Evolutionary conservation across 2,113 vertebrate species (phyloP).

Genomic region (Erythrolamprus reginae): DNA sequence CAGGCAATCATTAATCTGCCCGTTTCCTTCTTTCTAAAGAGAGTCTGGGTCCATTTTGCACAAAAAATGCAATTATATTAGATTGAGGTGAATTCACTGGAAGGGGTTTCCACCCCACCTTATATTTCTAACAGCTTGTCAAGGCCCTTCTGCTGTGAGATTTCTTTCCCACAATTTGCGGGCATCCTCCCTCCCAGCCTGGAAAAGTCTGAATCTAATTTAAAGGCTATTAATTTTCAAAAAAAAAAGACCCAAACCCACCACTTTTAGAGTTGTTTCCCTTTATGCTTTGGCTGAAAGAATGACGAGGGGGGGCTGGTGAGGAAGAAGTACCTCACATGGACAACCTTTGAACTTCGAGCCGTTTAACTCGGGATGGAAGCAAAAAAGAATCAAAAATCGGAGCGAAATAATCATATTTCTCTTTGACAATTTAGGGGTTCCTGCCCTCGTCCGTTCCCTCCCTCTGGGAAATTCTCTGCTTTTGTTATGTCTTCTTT

Average conservation of each 20-base stretch:
- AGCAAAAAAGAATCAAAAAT: not conserved
- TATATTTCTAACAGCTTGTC: conserved; percentile 22
- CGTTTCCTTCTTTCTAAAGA: conserved; percentile 32
- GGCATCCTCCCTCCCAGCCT: conserved; percentile 12
- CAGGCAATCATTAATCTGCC: conserved; percentile 36
- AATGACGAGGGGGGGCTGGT: not conserved
- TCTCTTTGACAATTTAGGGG: conserved; percentile 24
- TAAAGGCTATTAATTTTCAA: conserved; percentile 58
- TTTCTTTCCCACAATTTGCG: conserved; percentile 45
- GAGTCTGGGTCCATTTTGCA: conserved; percentile 22
- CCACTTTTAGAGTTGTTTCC: not conserved
- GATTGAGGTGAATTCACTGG: conserved; percentile 20
- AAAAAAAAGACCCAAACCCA: too few relatives aligned
- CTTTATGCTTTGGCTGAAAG: not conserved
- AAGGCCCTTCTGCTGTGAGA: conserved; percentile 38
- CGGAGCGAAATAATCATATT: not conserved
- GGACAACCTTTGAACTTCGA: not conserved
- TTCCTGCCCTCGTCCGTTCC: not conserved
- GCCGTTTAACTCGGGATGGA: not conserved
- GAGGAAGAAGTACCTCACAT: not conserved
- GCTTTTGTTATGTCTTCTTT: conserved; percentile 27
- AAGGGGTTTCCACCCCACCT: not conserved
- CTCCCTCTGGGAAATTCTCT: conserved; percentile 1
- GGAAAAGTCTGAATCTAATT: conserved; percentile 48
- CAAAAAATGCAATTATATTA: conserved; percentile 16